Percentiles rank a stretch among this genome's conserved stretches.
Conservation (phyloP, 2,113 vertebrate genomes). For the Tor tambroides region DNA sequence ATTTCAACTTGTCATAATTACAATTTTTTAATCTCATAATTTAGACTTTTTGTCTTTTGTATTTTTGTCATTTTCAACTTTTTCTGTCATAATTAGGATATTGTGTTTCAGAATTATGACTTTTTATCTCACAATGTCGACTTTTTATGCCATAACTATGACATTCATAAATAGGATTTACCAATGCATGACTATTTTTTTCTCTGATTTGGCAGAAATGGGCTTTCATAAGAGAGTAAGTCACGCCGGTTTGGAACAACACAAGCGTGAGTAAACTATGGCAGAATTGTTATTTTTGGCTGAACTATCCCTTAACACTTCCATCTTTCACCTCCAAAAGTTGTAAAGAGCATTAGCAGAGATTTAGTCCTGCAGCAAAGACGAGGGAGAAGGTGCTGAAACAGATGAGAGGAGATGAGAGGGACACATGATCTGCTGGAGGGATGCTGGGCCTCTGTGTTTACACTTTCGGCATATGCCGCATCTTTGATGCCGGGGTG, state of each 20-base stretch:
- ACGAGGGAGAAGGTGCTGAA: neutral
- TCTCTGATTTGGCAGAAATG: no score
- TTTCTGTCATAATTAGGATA: no score
- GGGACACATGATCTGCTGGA: conserved; percentile 3
- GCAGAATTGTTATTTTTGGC: neutral
- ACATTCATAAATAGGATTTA: neutral
- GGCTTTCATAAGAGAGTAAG: neutral
- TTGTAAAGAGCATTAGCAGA: conserved; percentile 6
- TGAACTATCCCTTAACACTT: no score
- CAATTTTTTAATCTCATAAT: no score
- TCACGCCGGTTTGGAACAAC: neutral
- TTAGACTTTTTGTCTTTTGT: no score
- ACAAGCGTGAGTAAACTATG: neutral
- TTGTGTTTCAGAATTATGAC: no score
- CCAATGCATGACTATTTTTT: neutral
- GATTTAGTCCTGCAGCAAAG: neutral
- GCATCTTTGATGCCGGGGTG: neutral
- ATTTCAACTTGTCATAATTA: no score
- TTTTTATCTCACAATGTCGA: no score
- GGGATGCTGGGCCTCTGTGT: conserved; percentile 20
- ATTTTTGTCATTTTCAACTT: no score
- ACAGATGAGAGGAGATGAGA: neutral
- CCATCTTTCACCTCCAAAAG: neutral
- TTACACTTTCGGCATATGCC: conserved; percentile 1
- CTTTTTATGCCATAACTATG: neutral